Evolutionary conservation across 2,113 vertebrate genomes (phyloP).

Genomic region (Mormyrus iriodes): DNA sequence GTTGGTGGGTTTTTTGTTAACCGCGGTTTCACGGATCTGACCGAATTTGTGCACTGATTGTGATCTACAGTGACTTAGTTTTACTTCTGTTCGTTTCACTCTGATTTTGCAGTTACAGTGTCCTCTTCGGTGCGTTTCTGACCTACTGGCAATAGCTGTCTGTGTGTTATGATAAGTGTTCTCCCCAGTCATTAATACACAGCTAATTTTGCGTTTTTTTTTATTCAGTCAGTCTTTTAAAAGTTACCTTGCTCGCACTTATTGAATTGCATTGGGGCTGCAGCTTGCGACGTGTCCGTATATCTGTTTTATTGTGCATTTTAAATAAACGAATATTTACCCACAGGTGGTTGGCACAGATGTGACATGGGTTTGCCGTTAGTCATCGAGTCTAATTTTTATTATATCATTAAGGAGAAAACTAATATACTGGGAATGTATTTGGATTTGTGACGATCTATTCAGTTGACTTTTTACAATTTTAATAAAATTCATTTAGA

Average conservation of each 20-base stretch:
- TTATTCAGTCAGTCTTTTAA: background rate
- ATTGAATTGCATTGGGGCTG: background rate
- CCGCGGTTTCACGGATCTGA: background rate
- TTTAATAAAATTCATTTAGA: constrained; percentile 9
- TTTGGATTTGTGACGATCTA: constrained; percentile 5
- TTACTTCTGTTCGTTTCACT: background rate
- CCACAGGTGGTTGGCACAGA: constrained; percentile 6
- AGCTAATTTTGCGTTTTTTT: background rate
- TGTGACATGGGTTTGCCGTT: background rate
- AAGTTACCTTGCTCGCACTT: background rate
- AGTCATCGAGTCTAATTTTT: background rate
- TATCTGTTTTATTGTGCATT: constrained; percentile 1
- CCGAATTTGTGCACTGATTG: background rate
- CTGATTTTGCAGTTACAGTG: background rate
- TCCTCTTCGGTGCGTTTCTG: background rate
- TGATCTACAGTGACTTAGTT: background rate
- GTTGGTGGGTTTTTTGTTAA: background rate
- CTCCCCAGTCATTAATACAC: background rate
- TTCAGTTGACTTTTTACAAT: background rate
- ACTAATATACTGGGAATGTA: background rate
- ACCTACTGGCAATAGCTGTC: background rate
- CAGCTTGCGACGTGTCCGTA: background rate
- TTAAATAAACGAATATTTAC: constrained; percentile 7
- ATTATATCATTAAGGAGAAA: constrained; percentile 1
- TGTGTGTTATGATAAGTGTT: background rate